These are phyloP conservation scores for Chromis chromis DNA, from an alignment of 2,797 vertebrate species.

Conservation along the genomic window DNA sequence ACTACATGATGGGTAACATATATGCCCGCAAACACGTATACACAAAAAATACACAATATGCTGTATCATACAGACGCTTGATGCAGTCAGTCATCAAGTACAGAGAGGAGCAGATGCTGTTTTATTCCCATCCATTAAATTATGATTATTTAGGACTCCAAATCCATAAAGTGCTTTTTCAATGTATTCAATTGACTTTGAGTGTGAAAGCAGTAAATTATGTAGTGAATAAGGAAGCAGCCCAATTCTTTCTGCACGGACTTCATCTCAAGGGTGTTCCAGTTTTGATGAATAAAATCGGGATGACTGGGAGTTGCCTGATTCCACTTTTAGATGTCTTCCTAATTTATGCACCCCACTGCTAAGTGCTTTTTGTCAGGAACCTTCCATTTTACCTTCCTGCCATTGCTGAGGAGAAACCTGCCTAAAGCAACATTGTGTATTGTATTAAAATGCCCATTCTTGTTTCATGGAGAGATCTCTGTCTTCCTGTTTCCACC, in stretches of 20 bases:
- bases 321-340: neutral
- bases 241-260: neutral
- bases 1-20: slow-evolving; percentile 88
- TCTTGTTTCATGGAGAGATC: neutral
- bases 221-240: neutral
- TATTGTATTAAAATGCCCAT: neutral
- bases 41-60: neutral
- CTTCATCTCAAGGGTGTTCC: slow-evolving; percentile 3
- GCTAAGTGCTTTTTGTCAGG: slow-evolving; percentile 6
- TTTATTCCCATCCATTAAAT: neutral
- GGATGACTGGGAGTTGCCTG: neutral
- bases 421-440: neutral
- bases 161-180: slow-evolving; percentile 7
- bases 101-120: slow-evolving; percentile 3
- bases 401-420: neutral
- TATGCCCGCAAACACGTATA: neutral
- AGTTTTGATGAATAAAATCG: slow-evolving; percentile 11
- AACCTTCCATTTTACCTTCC: slow-evolving; percentile 20
- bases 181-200: neutral
- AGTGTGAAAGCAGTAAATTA: neutral
- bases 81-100: neutral
- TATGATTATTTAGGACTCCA: slow-evolving; percentile 4
- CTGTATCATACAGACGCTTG: neutral
- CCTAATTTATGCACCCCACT: neutral
- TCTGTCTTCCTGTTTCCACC: slow-evolving; percentile 3